Base-by-base conservation (phyloP, 2,888 invertebrate species). In the Epicampocera succincta region DNA sequence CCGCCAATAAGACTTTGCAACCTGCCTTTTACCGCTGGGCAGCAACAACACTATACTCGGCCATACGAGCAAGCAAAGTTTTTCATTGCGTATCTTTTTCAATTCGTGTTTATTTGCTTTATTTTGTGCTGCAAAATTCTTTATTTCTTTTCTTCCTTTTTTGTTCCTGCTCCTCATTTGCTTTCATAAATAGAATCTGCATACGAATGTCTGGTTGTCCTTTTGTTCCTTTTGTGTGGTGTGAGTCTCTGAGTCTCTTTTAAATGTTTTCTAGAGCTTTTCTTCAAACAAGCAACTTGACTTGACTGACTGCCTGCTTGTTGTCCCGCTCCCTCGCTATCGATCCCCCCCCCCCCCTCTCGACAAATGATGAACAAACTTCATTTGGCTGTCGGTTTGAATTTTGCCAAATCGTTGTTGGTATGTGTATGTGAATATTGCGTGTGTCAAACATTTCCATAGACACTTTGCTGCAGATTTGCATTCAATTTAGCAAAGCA, bases 391-490 rank as follows among this genome's bases (percentile, higher is more conserved):
- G 33, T 38, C 6, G 38, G 33, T 17, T 29, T 56, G 44, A 9
- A 44, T 42, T 58, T 38, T 13, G 38, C 12, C 13, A 13, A 50
- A 40, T 54, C 46, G n/a, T 21, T 61, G 21, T 8, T 12, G 56
- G 29, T 17, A 63, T 63, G 69, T 65, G 29, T 17, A 63, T 63
- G 69, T 15, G 9, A 50, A 65, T 74, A 40, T 63, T 84, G 83
- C 77, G 77, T 78, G 71, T 78, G 71, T 75, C 74, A 63, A 73
- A 78, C 73, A 38, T 75, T 71, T 21, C 40, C 60, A 66, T 78
- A 86, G 85, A 78, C 84, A 79, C 77, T 85, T 84, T 83, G 83
- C 81, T 82, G 68, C 77, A 73, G 69, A 80, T 74, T 80, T 83
- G 63, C 72, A 80, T 80, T 80, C 73, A 80, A 69, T 80, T 80